Conservation (phyloP, 2,113 vertebrate genomes). For the Caretta caretta region DNA sequence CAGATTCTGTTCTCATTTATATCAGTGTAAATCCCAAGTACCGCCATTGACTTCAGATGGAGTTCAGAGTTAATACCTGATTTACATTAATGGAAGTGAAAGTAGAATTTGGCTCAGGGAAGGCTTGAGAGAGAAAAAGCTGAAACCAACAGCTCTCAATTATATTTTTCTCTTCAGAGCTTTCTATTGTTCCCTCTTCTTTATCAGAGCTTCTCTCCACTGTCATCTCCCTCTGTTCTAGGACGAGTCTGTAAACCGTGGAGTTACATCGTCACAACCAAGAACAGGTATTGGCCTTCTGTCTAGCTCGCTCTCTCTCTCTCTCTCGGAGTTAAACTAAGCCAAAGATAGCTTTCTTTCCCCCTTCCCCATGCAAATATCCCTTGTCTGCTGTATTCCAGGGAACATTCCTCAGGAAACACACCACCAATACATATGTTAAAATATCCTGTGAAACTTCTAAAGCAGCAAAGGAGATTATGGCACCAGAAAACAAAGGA, state of each 20-base stretch:
- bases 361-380: background rate
- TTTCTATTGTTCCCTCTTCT: background rate
- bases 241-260: background rate
- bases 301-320: background rate
- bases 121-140: background rate
- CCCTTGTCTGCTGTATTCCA: conserved; percentile 37
- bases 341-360: conserved; percentile 21
- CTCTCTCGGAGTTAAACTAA: conserved; percentile 4
- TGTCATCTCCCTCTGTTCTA: background rate
- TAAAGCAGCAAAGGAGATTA: background rate
- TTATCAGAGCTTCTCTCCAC: background rate
- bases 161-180: background rate
- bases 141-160: background rate
- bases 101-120: background rate
- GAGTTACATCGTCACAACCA: background rate
- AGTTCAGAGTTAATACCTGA: background rate
- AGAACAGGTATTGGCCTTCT: background rate
- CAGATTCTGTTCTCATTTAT: background rate
- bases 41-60: fast-evolving
- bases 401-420: background rate
- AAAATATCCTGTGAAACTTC: background rate
- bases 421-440: background rate
- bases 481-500: background rate
- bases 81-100: background rate
- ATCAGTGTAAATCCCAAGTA: background rate